Evolutionary conservation across 1,140 invertebrate genomes (phyloP).

Genomic region (Aporrectodea caliginosa): DNA sequence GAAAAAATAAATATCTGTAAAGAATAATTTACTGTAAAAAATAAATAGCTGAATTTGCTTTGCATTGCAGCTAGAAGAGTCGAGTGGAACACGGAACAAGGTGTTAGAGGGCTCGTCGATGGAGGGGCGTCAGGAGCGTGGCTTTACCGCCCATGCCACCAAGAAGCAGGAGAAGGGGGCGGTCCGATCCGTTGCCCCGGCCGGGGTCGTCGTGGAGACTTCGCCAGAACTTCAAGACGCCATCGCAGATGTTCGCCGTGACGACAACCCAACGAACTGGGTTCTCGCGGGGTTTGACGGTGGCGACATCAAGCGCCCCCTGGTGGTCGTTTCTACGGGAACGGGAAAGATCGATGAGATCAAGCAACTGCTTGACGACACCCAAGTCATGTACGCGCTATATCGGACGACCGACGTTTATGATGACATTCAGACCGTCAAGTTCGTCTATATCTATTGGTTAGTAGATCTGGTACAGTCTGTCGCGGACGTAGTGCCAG

Average conservation of each 20-base stretch:
- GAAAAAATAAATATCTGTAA: too few relatives aligned
- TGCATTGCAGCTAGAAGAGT: slow-evolving; percentile 43
- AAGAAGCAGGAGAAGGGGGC: not conserved
- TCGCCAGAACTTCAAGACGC: slow-evolving; percentile 38
- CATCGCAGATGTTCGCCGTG: slow-evolving; percentile 38
- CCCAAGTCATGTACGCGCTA: slow-evolving; percentile 45
- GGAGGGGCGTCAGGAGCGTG: slow-evolving; percentile 41
- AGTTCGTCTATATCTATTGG: slow-evolving; percentile 53
- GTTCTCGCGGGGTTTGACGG: slow-evolving; percentile 42
- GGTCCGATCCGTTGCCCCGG: slow-evolving; percentile 20
- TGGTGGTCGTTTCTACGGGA: slow-evolving; percentile 35
- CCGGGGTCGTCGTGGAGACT: slow-evolving; percentile 40
- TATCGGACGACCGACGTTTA: slow-evolving; percentile 45
- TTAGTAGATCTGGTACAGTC: slow-evolving; percentile 37
- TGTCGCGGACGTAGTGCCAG: too few relatives aligned
- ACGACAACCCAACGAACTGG: slow-evolving; percentile 39
- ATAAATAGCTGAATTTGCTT: too few relatives aligned
- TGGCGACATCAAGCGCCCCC: slow-evolving; percentile 43
- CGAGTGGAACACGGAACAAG: slow-evolving; percentile 44
- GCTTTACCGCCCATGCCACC: slow-evolving; percentile 40
- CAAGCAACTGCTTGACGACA: slow-evolving; percentile 36
- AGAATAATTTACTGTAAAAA: too few relatives aligned
- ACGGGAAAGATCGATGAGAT: slow-evolving; percentile 43
- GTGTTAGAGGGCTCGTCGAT: slow-evolving; percentile 39
- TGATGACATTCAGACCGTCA: slow-evolving; percentile 49